phyloP scores from a whole-genome alignment of 2,888 invertebrate species.

The Ischnus inquisitorius region DNA sequence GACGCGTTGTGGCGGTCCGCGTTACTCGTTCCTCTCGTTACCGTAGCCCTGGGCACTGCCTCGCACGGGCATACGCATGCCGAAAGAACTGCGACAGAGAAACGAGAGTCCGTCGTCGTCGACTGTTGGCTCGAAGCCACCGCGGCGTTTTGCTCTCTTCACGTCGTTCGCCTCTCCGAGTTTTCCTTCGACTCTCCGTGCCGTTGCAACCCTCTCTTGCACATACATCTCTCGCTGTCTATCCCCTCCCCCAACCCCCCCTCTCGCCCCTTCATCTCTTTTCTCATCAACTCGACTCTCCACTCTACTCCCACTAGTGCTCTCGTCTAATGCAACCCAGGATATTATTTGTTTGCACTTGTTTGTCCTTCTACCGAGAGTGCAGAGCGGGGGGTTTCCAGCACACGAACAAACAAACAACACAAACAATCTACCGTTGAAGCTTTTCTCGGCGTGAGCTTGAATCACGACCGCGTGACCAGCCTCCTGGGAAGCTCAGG shows the following conservation, averaged over 20 bases:
- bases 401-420: conserved; percentile 79
- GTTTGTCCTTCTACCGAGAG: conserved; percentile 78
- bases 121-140: conserved; percentile 55
- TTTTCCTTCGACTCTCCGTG: conserved; percentile 1
- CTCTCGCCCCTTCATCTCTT: conserved; percentile 2
- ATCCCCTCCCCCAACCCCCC: no score
- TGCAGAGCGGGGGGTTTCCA: conserved; percentile 67
- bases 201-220: conserved; percentile 14
- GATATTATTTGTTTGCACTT: conserved; percentile 85
- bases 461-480: conserved; percentile 49
- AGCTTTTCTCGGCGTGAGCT: conserved; percentile 44
- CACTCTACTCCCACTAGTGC: conserved; percentile 60
- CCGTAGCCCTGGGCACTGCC: conserved; percentile 77
- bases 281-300: conserved; percentile 59
- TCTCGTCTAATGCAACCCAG: conserved; percentile 80
- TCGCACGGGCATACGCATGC: conserved; percentile 28
- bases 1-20: conserved; percentile 75
- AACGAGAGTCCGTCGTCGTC: conserved; percentile 47
- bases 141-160: conserved; percentile 26
- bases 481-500: conserved; percentile 23
- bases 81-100: conserved; percentile 25
- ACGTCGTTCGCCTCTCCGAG: background rate
- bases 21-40: conserved; percentile 80
- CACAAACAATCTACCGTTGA: conserved; percentile 63
- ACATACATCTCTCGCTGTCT: conserved; percentile 1